These are phyloP conservation scores for Scaptomyza cyrtandrae DNA, from an alignment of 2,888 invertebrate species.

Conservation along the genomic window DNA sequence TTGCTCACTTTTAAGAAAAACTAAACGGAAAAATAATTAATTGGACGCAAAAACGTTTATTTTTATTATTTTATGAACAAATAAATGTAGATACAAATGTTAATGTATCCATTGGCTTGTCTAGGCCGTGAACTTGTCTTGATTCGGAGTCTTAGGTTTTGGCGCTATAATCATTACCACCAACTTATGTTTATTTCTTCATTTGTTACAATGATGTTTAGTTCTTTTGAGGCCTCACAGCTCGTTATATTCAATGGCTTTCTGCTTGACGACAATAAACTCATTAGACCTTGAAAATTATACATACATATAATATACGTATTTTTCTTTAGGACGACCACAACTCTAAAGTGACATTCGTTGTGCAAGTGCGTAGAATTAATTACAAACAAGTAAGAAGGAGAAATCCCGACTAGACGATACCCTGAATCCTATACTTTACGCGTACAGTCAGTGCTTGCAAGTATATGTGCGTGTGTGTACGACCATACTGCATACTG, in stretches of 20 bases:
- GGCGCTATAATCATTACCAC: conserved; percentile 46
- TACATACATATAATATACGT: conserved; percentile 1
- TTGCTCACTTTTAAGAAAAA: conserved; percentile 31
- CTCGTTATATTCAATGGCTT: conserved; percentile 57
- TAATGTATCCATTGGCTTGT: not conserved
- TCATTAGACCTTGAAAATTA: conserved; percentile 78
- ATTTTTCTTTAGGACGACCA: conserved; percentile 33
- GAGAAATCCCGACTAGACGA: no score
- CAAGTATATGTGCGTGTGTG: no score
- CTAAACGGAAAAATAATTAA: conserved; percentile 34
- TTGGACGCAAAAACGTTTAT: not conserved
- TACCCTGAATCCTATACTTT: no score
- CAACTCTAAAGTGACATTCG: conserved; percentile 71
- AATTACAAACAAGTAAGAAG: conserved; percentile 61
- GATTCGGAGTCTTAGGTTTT: conserved; percentile 7
- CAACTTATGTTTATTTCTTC: conserved; percentile 63
- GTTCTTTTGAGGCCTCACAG: conserved; percentile 46
- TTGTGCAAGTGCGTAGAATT: conserved; percentile 76
- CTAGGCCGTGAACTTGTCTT: conserved; percentile 69
- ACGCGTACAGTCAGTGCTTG: no score
- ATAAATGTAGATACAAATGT: not conserved
- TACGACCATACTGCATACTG: no score
- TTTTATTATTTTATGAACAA: conserved; percentile 5
- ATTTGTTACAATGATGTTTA: conserved; percentile 70
- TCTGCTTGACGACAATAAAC: conserved; percentile 66